Evolutionary conservation across 2,888 invertebrate species (phyloP).

Genomic region (Chorisops tibialis): DNA sequence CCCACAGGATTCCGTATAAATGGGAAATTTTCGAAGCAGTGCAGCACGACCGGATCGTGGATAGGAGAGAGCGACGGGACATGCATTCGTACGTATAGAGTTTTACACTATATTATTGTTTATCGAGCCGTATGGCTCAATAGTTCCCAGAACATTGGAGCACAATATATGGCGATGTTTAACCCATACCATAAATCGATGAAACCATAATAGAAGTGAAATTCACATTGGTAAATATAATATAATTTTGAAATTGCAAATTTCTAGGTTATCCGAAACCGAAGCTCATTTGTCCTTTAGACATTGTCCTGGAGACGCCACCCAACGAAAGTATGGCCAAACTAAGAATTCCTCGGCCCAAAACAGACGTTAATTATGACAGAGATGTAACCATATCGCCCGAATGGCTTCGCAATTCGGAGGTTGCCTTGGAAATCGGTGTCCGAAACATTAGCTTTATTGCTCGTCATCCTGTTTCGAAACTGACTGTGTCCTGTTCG

Average conservation of each 20-base stretch:
- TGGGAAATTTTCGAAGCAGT: conserved; percentile 53
- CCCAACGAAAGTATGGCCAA: conserved; percentile 51
- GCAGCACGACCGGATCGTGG: conserved; percentile 52
- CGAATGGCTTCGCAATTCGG: conserved; percentile 54
- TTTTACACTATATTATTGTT: background rate
- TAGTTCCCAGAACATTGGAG: background rate
- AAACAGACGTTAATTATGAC: conserved; percentile 57
- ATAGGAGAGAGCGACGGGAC: conserved; percentile 52
- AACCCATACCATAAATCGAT: background rate
- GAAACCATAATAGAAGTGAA: background rate
- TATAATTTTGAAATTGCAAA: conserved; percentile 20
- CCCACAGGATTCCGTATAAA: conserved; percentile 45
- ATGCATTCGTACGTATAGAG: conserved; percentile 50
- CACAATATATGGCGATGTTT: background rate
- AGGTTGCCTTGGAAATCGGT: conserved; percentile 54
- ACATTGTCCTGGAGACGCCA: conserved; percentile 52
- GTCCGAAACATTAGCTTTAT: conserved; percentile 54
- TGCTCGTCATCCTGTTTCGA: conserved; percentile 54
- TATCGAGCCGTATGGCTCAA: background rate
- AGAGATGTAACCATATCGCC: conserved; percentile 54
- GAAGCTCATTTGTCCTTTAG: conserved; percentile 55
- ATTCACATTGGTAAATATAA: conserved; percentile 14
- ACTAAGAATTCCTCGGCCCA: conserved; percentile 55
- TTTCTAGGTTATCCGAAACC: conserved; percentile 53
- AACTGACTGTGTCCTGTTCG: conserved; percentile 39